These are phyloP conservation scores for Mormyrops attenuatus DNA, from an alignment of 2,797 vertebrate genomes.

Conservation along the genomic window DNA sequence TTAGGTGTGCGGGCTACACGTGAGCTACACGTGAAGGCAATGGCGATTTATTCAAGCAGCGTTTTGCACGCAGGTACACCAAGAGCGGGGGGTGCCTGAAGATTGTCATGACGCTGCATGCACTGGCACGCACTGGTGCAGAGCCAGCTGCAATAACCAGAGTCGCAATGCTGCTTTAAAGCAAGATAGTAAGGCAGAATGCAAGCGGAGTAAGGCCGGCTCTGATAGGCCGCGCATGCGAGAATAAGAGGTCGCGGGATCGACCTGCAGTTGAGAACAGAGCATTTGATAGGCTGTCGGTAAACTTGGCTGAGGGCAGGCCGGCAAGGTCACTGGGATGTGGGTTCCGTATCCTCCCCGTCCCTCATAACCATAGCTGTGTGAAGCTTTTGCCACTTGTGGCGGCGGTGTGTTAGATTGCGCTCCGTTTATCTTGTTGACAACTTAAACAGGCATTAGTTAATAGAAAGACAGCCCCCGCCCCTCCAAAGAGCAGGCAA, in stretches of 20 bases:
- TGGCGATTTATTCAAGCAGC: not conserved
- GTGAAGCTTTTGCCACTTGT: conserved; percentile 30
- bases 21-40: not conserved
- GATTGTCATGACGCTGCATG: not conserved
- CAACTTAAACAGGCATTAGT: conserved; percentile 68
- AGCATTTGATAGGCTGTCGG: not conserved
- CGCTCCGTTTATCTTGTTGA: conserved; percentile 52
- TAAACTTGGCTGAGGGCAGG: conserved; percentile 7
- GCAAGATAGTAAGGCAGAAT: not conserved
- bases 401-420: conserved; percentile 24
- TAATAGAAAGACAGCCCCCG: conserved; percentile 59
- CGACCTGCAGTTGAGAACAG: not conserved
- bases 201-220: not conserved
- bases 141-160: not conserved
- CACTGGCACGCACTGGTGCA: not conserved
- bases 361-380: conserved; percentile 33
- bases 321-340: conserved; percentile 19
- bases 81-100: not conserved
- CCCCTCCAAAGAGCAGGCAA: conserved; percentile 27
- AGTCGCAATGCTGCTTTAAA: not conserved
- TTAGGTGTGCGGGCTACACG: not conserved
- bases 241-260: not conserved
- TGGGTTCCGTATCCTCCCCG: conserved; percentile 13
- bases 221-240: not conserved
- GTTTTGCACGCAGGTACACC: not conserved